These are phyloP conservation scores for Dendrolimus pini DNA, from an alignment of 2,888 invertebrate species.

Conservation along the genomic window DNA sequence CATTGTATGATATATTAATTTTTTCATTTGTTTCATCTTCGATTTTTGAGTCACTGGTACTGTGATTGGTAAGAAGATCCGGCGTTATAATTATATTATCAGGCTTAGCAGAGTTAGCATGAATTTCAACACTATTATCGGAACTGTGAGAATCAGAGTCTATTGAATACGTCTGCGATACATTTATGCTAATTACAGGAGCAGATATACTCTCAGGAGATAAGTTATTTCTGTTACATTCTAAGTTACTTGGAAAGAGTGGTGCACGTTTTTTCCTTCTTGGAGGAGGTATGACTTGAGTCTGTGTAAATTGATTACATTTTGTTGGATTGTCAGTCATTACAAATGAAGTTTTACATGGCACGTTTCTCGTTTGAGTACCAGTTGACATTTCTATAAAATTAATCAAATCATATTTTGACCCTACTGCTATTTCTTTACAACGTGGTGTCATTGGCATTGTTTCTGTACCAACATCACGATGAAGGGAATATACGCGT, in stretches of 20 bases:
- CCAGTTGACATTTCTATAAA: constrained; percentile 43
- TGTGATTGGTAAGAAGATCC: constrained; percentile 78
- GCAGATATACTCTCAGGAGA: constrained; percentile 41
- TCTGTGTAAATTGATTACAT: constrained; percentile 51
- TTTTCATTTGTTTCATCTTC: constrained; percentile 8
- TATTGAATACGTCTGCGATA: constrained; percentile 69
- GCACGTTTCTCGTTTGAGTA: constrained; percentile 42
- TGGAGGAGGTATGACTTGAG: constrained; percentile 42
- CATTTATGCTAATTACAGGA: constrained; percentile 77
- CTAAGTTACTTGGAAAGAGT: background rate
- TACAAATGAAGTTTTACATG: constrained; percentile 46
- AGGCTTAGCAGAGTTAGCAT: constrained; percentile 11
- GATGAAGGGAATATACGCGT: constrained; percentile 34
- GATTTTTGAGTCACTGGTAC: constrained; percentile 20
- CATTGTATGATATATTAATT: background rate
- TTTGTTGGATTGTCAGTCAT: constrained; percentile 51
- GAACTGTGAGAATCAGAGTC: constrained; percentile 65
- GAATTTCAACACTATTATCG: constrained; percentile 61
- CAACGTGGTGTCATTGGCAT: constrained; percentile 62
- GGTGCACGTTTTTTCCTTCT: constrained; percentile 43
- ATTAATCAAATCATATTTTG: constrained; percentile 42
- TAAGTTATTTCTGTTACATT: constrained; percentile 20
- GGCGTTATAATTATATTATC: constrained; percentile 56
- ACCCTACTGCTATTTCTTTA: constrained; percentile 61
- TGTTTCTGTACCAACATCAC: constrained; percentile 59